Evolutionary conservation across 2,113 vertebrate species (phyloP), one percentile per base, ranked within the genome.

Genomic region (Pseudorasbora parva): DNA sequence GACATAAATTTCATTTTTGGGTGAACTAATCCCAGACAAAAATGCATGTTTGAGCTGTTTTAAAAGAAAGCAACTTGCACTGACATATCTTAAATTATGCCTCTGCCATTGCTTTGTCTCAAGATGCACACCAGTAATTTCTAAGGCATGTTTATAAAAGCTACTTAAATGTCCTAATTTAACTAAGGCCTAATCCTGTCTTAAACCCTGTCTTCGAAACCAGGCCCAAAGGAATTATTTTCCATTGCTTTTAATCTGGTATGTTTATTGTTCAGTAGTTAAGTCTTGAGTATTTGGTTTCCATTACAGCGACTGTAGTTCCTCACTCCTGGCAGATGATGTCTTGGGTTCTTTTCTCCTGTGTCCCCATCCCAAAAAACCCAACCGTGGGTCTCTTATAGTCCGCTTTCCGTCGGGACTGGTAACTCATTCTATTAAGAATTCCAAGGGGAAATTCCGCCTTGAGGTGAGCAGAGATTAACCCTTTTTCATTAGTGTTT

Each of bases 261-360:
- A 66, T 14, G 1, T n/a, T 17, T 54, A 14, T 45, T 41, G 27
- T 77, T 37, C 17, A 19, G 27, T 37, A 0, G 27, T 76, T 37
- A 37, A 19, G 15, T 37, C 0, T 45, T 72, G 62, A 33, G 30
- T 73, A 15, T 84, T 37, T 37, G 30, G 2, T 78, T 75, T 57
- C 41, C 3, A 25, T 71, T 83, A 8, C 90, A 98, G 97, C 93
- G 91, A 93, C n/a, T 86, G 89, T 3, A 95, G 95, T 59, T 91
- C 93, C 0, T 84, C 92, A 2, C 93, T 99, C 87, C 94, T 99
- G 45, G 93, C 89, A 8, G 92, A 90, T 8, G 97, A 98, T 0
- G 93, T 94, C 5, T 91, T 96, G 0, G 97, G 98, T 0, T 94
- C 97, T 2, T 99, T 96, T 89, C 90, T 98, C 10, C 89, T 99